Evolutionary conservation across 2,113 vertebrate species (phyloP).

Genomic region (Serilophus lunatus): DNA sequence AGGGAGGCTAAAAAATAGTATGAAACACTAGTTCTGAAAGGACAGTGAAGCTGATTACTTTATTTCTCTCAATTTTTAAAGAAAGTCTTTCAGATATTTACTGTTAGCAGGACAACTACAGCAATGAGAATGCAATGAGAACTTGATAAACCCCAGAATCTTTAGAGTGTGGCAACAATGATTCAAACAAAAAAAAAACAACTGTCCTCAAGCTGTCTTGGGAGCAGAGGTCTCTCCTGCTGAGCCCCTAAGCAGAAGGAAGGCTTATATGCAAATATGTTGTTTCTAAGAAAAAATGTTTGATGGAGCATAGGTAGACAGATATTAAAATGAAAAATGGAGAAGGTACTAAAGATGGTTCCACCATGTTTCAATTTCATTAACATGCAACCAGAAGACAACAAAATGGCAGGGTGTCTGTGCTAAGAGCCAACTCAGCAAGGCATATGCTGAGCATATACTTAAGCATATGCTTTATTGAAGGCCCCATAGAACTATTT

Average conservation of each 20-base stretch:
- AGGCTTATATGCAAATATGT: not conserved
- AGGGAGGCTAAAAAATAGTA: not conserved
- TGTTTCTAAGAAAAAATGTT: not conserved
- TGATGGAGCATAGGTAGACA: not conserved
- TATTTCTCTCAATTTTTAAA: not conserved
- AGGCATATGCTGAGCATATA: not conserved
- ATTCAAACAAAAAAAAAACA: not conserved
- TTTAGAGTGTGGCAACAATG: not conserved
- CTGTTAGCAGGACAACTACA: not conserved
- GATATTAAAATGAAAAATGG: not conserved
- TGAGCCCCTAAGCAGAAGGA: not conserved
- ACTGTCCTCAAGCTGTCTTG: not conserved
- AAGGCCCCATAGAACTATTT: not conserved
- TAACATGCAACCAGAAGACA: not conserved
- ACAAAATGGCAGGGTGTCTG: not conserved
- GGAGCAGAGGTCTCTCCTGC: not conserved
- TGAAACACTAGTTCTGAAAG: not conserved
- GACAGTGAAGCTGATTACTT: not conserved
- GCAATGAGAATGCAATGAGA: not conserved
- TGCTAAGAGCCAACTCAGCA: not conserved
- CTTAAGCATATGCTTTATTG: not conserved
- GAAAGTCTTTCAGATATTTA: not conserved
- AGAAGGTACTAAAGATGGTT: not conserved
- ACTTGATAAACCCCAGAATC: not conserved
- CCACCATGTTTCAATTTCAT: not conserved